Base-by-base conservation (phyloP, 2,113 vertebrate species). In the Pica pica region DNA sequence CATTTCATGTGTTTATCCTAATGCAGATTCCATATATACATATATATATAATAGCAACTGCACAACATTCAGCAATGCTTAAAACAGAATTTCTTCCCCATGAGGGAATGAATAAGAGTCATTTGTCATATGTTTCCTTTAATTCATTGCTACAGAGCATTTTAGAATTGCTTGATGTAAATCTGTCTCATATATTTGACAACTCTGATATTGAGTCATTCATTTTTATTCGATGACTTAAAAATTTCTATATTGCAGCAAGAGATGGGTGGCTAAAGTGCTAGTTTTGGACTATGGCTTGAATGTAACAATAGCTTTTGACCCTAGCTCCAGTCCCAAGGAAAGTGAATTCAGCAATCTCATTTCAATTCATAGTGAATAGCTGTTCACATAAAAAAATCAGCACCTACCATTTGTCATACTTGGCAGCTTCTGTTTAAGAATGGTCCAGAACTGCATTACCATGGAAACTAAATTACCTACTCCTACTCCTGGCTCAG, bases 301-400 rank as follows among this genome's bases (percentile, higher is more conserved):
- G 67, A 94, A 83, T 61, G 75, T 75, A 95, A 91, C 77, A 90
- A 97, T 84, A 92, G 78, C 59, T 87, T 94, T 95, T 93, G 84
- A 79, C 79, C 84, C 85, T 85, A 91, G 59, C 92, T 95, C 55
- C 44, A 63, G 95, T 96, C 92, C 90, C 69, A 78, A 69, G 90
- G 95, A 96, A 97, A 96, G 95, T 88, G 90, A 95, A 94, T 97
- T 94, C 74, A 84, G 93, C 84, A 94, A 93, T 95, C 89, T 94
- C 89, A 89, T 97, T 95, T 97, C 89, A 87, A 91, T 97, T 97
- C 91, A 73, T 79, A 70, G 87, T 86, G 95, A 95, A 94, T 90
- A 96, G 83, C 83, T 97, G 93, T 91, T 97, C 95, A 94, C 82
- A 91, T 96, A 96, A 96, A 97, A 96, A 97, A 97, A 97, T 94